Evolutionary conservation across 2,888 invertebrate species (phyloP), one percentile per base, ranked within the genome.

Genomic region (Rhopalosiphum nymphaeae): DNA sequence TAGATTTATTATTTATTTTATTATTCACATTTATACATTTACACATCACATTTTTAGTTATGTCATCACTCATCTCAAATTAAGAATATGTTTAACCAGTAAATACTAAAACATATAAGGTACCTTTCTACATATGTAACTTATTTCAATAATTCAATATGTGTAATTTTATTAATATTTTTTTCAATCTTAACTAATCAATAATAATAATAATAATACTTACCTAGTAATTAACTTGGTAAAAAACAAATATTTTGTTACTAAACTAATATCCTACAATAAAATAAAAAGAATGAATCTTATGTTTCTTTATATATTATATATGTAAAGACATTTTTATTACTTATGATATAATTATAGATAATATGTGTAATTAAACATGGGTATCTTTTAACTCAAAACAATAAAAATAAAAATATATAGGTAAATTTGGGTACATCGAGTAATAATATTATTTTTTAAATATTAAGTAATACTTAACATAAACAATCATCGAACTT

Each of bases 321-420:
- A 67, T n/a, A 67, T 36, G 36, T 36, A 67, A 21, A 36, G 21
- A 9, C 9, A 36, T 36, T 78, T 78, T 36, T 21, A 78, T 78
- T 78, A 78, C 16, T 67, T 67, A 67, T 67, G n/a, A 16, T 67
- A 67, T 21, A 44, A 26, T 85, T 85, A 85, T 13, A 85, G 85
- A 87, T 87, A n/a, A 87, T 87, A 53, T 53, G 36, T 87, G n/a
- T 87, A 87, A 87, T 49, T 87, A 36, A 87, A 87, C 87, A 87
- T 87, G 49, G 87, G 87, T 87, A 87, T 87, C 84, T 84, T 91
- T 56, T 91, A 56, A 85, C 53, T 84, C 44, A 85, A 85, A 44
- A 3, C 42, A n/a, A 42, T 21, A 84, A 53, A 90, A 89, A 21
- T 61, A 67, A 61, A n/a, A 46, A 46, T 67, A 4, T n/a, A 46